phyloP scores from a whole-genome alignment of 2,797 vertebrate genomes.

The Sebastes trivittatus region DNA sequence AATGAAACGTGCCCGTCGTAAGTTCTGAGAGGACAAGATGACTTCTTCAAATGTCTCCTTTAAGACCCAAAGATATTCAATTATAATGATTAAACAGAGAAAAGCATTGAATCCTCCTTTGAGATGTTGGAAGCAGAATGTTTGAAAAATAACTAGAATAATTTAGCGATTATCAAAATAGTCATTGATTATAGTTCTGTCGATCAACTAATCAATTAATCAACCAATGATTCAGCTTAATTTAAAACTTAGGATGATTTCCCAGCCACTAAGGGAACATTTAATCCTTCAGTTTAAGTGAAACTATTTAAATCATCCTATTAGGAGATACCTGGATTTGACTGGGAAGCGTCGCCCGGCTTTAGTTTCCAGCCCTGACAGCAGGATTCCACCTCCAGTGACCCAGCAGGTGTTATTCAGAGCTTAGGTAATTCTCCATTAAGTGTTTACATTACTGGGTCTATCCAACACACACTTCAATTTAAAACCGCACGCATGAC shows the following conservation, averaged over 20 bases:
- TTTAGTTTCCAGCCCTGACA: background rate
- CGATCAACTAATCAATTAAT: background rate
- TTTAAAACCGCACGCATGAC: conserved; percentile 48
- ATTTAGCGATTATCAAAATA: background rate
- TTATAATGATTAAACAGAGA: too few species aligned
- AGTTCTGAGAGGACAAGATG: background rate
- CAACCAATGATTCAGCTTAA: background rate
- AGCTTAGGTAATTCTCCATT: conserved; percentile 44
- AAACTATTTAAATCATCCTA: background rate
- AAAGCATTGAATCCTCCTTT: too few species aligned
- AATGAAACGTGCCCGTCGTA: background rate
- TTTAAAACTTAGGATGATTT: background rate
- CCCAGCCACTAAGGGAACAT: too few species aligned
- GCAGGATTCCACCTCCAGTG: background rate
- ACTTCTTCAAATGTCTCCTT: background rate
- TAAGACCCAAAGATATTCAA: too few species aligned
- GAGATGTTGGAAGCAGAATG: too few species aligned
- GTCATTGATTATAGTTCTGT: background rate
- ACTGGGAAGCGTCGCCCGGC: background rate
- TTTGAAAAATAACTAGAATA: too few species aligned
- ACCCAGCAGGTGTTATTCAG: conserved; percentile 6
- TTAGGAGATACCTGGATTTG: background rate
- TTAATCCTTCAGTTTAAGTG: background rate
- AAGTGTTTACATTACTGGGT: conserved; percentile 38
- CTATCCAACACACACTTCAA: conserved; percentile 13